Evolutionary conservation across 2,113 vertebrate genomes (phyloP), one percentile per base, ranked within the genome.

Genomic region (Catagonus wagneri): DNA sequence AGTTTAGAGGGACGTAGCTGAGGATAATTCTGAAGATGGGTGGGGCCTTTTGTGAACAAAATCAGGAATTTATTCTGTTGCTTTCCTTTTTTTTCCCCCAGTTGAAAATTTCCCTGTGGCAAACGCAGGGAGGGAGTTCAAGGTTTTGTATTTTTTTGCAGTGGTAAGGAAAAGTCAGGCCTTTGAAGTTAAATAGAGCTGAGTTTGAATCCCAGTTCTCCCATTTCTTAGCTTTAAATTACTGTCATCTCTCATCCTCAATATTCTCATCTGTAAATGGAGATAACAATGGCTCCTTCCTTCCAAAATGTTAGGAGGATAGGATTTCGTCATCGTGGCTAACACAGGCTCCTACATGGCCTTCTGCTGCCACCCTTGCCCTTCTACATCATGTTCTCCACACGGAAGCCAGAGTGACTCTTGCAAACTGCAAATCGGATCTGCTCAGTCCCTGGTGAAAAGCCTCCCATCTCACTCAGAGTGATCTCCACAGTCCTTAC

Each of bases 61-160:
- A 29, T 69, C 36, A 22, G 29, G 36, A 80, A 52, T 76, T 54
- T 93, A 54, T 83, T 63, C 12, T 56, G 29, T 44, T 44, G 52
- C 29, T 69, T 36, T 50, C 17, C 25, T 61, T 78, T 23, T 32
- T 63, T 54, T 20, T 11, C 1, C n/a, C 36, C 65, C 50, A 7
- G 11, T 27, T 87, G 4, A 76, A 68, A 68, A 61, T 89, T 39
- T 85, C 60, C 65, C 54, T 50, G n/a, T 66, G n/a, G 74, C 29
- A 94, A 92, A 93, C 32, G 83, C 16, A 93, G 74, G n/a, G 61
- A 75, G 56, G 76, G 15, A 78, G 22, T 4, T 94, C 22, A 20
- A 54, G 61, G 12, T 83, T 72, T 52, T 72, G 1, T 75, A 12
- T 71, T 81, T 94, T 94, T 71, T 63, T 50, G 29, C 25, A 79